Evolutionary conservation across 30 jellyfish, hydroid and myxozoan genomes (phyloP).

Genomic region (Rhopilema esculentum): DNA sequence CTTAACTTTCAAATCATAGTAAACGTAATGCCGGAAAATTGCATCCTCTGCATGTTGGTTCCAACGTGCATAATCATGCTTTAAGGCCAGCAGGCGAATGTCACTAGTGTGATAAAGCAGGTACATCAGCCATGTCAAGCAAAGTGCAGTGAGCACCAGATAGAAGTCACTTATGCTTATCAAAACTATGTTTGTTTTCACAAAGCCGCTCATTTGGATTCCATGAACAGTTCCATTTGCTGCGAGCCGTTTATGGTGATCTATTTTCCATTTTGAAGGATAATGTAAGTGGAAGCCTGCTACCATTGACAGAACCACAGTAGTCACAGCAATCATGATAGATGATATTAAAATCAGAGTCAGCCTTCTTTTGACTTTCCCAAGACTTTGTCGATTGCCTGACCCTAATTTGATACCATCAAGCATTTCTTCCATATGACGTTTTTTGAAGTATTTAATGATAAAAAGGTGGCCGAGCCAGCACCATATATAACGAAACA

Average conservation of each 20-base stretch:
- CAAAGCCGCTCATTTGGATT: not conserved
- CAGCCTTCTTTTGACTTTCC: not conserved
- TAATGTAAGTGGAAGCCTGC: not conserved
- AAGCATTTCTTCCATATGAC: not conserved
- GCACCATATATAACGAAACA: conserved; percentile 2
- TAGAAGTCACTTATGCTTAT: conserved; percentile 22
- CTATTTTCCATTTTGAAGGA: not conserved
- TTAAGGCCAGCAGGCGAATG: conserved; percentile 10
- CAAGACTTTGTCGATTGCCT: not conserved
- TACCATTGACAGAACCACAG: not conserved
- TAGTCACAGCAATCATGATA: not conserved
- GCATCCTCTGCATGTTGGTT: conserved; percentile 37
- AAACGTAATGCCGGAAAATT: conserved; percentile 2
- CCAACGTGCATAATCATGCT: conserved; percentile 17
- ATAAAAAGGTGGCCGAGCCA: not conserved
- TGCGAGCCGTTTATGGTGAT: not conserved
- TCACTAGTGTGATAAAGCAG: conserved; percentile 7
- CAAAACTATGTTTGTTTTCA: not conserved
- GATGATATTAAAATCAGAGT: not conserved
- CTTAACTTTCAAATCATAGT: not conserved
- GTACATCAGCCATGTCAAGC: conserved; percentile 40
- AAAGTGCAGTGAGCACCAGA: not conserved
- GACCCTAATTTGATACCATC: not conserved
- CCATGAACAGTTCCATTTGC: not conserved
- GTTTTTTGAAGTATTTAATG: not conserved